Evolutionary conservation across 1,140 invertebrate genomes (phyloP), one percentile per base, ranked within the genome.

Genomic region (Sarcophaga bullata): DNA sequence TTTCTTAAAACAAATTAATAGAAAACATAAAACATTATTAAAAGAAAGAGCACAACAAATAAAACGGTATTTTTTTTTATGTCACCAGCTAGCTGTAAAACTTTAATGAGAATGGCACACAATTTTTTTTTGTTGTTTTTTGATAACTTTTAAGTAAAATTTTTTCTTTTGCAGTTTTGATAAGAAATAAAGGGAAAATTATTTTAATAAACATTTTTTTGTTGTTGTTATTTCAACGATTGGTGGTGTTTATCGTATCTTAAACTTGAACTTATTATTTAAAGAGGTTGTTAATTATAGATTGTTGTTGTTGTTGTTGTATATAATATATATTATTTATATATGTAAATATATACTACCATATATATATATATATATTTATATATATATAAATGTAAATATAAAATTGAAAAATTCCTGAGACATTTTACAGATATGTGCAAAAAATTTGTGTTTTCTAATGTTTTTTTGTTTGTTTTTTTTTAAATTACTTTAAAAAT

Each of bases 351-450:
- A 37, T 37, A 37, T 37, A 49, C 25, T 37, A 4, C 25, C 1
- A 37, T 37, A 37, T 37, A 37, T 37, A 37, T 50, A 62, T 50
- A 48, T 46, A 4, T 50, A 58, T 75, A 54, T 80, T 17, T 81
- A 73, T n/a, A n/a, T n/a, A n/a, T n/a, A n/a, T n/a, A 49, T 72
- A 62, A 73, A 68, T 81, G 11, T 37, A 37, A 37, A 37, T 37
- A 4, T 37, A 37, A 81, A 80, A 82, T 81, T 83, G 85, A 84
- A 83, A 85, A 88, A 86, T 89, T 89, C 88, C 88, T 89, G 88
- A 89, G 88, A 88, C 84, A 85, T 84, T 87, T 86, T 85, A 85
- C 84, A 82, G 86, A 87, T 88, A 87, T 86, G 85, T 86, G 82
- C 82, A 37, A 80, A 78, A 82, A 73, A 17, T 76, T 80, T 25